Base-by-base conservation (phyloP, 2,797 vertebrate species). In the Eulemur rubriventer region DNA sequence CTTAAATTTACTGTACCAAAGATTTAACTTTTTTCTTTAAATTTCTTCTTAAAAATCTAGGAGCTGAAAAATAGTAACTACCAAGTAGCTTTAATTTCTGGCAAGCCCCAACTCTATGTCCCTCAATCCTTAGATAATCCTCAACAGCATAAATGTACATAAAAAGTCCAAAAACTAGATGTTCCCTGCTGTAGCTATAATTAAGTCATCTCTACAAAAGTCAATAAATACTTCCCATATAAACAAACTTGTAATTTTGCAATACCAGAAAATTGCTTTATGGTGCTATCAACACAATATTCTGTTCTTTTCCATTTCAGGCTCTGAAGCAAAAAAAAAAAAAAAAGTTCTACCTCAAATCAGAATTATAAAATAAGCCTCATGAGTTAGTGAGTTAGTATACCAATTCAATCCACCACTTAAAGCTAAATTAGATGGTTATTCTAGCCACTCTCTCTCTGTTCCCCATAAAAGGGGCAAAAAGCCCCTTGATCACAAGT, bases 211-310 rank as follows among this genome's bases (percentile, higher is more conserved):
- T 90, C 26, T 96, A 92, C 59, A 46, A 85, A 92, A 96, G 67
- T 76, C 91, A 96, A 18, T 48, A 30, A 73, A 80, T 88, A 92
- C 70, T 94, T 88, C 41, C 84, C 72, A 28, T 73, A 80, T 61
- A 89, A 96, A 93, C 55, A 93, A 94, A 75, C 57, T 24, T 80
- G 7, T 33, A 88, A 83, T 70, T 96, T 57, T 88, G 67, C 73
- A 94, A 70, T 14, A 72, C n/a, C 90, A 97, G 81, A 97, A 97
- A 96, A 95, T 5, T 89, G 57, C 79, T 94, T 52, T 79, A 93
- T 79, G 83, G 67, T 96, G 48, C 80, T 95, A 57, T 87, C 89
- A 95, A 85, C 70, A 63, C 10, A 70, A 10, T 91, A 94, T 70
- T 85, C 35, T 89, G 50, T 95, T 85, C 79, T 93, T 85, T 92